These are phyloP conservation scores for Bolborhynchus lineola DNA, from an alignment of 2,113 vertebrate genomes.

Conservation along the genomic window DNA sequence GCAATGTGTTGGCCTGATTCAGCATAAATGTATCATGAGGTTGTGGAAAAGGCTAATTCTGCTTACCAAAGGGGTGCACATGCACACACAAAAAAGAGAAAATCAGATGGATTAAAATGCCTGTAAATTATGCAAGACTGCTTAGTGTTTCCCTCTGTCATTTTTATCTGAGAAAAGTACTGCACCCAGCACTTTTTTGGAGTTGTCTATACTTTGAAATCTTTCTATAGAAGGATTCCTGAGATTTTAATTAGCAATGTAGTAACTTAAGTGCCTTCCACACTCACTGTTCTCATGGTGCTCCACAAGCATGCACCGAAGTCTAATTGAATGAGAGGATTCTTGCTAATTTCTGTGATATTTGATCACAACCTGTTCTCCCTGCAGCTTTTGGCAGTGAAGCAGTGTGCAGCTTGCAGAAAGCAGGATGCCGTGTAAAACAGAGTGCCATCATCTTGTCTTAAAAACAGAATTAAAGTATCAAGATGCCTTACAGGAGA, in stretches of 20 bases:
- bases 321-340: background rate
- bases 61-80: background rate
- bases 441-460: background rate
- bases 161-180: background rate
- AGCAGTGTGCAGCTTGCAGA: background rate
- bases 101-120: background rate
- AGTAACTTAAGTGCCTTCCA: background rate
- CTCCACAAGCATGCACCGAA: background rate
- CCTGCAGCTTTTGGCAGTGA: background rate
- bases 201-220: background rate
- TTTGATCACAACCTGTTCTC: rapidly evolving
- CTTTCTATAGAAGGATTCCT: background rate
- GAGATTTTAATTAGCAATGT: background rate
- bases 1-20: constrained; percentile 28
- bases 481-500: background rate
- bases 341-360: background rate
- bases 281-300: background rate
- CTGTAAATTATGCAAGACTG: background rate
- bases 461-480: background rate
- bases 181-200: background rate
- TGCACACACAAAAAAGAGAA: background rate
- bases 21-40: constrained; percentile 11
- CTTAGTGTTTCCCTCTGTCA: background rate
- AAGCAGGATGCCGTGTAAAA: background rate
- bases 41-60: background rate